These are phyloP conservation scores for Cydia splendana DNA, from an alignment of 1,140 invertebrate genomes.

Conservation along the genomic window DNA sequence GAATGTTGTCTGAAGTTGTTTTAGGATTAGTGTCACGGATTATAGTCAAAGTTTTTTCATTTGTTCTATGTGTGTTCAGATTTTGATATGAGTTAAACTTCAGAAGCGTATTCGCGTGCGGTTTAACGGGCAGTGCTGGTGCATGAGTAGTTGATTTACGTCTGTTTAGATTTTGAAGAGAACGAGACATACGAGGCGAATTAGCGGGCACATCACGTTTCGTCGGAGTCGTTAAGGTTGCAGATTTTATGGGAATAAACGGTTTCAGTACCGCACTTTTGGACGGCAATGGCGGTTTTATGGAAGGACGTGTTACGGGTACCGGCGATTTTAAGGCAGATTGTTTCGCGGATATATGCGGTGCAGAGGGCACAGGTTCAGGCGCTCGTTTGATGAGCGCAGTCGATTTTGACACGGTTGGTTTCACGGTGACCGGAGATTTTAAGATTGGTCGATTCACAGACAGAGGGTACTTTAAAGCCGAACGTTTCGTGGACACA, in stretches of 20 bases:
- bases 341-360: neutral
- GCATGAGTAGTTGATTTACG: neutral
- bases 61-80: neutral
- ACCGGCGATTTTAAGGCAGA: neutral
- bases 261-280: neutral
- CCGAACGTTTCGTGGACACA: neutral
- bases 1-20: neutral
- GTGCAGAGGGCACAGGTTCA: neutral
- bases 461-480: neutral
- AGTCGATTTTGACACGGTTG: neutral
- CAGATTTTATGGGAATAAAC: neutral
- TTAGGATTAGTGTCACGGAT: neutral
- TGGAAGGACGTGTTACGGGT: neutral
- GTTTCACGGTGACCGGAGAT: neutral
- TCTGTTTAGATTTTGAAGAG: neutral
- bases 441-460: neutral
- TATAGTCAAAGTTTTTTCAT: neutral
- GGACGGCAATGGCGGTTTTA: neutral
- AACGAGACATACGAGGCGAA: neutral
- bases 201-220: neutral
- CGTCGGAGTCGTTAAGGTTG: neutral
- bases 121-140: neutral
- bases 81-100: neutral
- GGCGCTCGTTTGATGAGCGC: neutral
- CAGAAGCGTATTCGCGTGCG: neutral